Evolutionary conservation across 2,888 invertebrate genomes (phyloP), one percentile per base, ranked within the genome.

Genomic region (Drosophila antonietae): DNA sequence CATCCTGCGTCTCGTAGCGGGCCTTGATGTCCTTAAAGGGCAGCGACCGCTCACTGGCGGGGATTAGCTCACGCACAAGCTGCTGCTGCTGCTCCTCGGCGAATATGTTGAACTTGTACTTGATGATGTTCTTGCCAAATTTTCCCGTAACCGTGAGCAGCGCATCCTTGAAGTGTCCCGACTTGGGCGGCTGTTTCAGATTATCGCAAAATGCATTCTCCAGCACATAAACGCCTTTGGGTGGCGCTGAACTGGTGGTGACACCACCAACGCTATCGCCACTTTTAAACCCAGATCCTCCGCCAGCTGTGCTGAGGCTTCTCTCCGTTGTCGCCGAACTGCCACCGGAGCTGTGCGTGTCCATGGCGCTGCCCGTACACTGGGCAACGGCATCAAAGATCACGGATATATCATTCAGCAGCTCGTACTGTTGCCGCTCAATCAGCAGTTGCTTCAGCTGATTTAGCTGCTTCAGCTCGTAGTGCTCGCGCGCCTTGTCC

Each of bases 141-240:
- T 93, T 93, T 0, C 93, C 93, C 0, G 93, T 93, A 0, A 93
- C 93, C 0, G 93, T 93, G 0, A 93, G 82, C n/a, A 93, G 74
- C 0, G 86, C 90, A 64, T 93, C 93, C 67, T 93, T 93, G n/a
- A 93, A 89, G 49, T 91, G 93, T 7, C 90, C 91, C 3, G 91
- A 85, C 52, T 89, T 91, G 5, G 83, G 81, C 1, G 80, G 62
- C 23, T 85, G 72, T 31, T 92, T 92, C 8, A 93, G 69, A 77
- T 93, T 93, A 72, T 93, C 93, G 75, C 93, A 93, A 66, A 93
- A 93, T 0, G 93, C 90, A 75, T 93, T 93, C 65, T 93, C 93
- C 41, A 93, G 66, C 2, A 93, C 91, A 71, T 93, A 93, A 3
- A 92, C 90, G 0, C 92, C 91, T 60, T 85, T 90, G 0, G 88